Evolutionary conservation across 2,888 invertebrate genomes (phyloP).

Genomic region (Xiphydria camelus): DNA sequence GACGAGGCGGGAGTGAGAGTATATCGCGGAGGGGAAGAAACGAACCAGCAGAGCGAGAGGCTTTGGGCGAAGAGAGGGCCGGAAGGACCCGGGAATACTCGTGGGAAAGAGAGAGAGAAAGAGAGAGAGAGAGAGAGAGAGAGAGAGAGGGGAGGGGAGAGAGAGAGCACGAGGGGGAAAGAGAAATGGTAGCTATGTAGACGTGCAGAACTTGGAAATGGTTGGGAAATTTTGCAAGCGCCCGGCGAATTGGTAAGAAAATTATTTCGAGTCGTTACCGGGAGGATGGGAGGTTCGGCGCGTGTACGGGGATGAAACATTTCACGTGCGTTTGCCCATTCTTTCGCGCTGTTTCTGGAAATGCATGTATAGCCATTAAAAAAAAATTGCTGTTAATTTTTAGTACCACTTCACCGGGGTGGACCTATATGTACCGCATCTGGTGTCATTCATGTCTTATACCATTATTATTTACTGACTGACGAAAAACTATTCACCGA

Average conservation of each 20-base stretch:
- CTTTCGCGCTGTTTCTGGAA: no score
- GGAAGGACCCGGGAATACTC: neutral
- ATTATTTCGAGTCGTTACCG: constrained; percentile 8
- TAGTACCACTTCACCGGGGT: no score
- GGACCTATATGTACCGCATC: no score
- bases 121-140: neutral
- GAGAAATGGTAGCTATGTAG: constrained; percentile 8
- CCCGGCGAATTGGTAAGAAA: constrained; percentile 4
- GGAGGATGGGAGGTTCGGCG: no score
- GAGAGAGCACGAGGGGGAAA: neutral
- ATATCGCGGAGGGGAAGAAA: neutral
- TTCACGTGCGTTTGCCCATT: no score
- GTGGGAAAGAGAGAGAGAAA: neutral
- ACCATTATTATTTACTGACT: no score
- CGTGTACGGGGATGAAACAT: no score
- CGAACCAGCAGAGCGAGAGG: neutral
- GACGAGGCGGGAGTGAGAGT: no score
- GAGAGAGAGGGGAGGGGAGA: neutral
- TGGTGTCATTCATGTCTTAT: no score
- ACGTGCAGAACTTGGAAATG: constrained; percentile 14
- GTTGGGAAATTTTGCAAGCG: constrained; percentile 7
- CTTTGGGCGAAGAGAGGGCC: neutral
- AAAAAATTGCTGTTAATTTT: no score
- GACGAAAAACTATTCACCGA: no score
- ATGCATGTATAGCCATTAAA: no score